These are phyloP conservation scores for Pterocles burchelli DNA, from an alignment of 2,113 vertebrate species.

Conservation along the genomic window DNA sequence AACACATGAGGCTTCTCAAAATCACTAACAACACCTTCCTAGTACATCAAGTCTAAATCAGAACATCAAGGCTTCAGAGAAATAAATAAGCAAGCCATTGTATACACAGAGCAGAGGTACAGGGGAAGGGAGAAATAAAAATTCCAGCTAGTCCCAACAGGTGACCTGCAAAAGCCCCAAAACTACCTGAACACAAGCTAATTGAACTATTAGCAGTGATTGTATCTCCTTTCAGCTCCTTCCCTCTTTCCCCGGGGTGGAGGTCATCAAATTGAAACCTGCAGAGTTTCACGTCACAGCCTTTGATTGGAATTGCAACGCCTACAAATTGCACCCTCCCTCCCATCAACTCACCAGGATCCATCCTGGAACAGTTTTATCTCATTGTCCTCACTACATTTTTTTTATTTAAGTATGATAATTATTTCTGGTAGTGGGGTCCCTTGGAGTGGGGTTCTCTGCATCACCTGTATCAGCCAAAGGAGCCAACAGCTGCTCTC, in stretches of 20 bases:
- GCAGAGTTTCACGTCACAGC: background rate
- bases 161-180: background rate
- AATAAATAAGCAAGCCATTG: background rate
- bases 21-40: background rate
- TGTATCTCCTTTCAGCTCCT: background rate
- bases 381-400: background rate
- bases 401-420: background rate
- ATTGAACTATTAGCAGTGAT: background rate
- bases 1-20: constrained; percentile 38
- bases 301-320: background rate
- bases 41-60: background rate
- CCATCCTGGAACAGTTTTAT: background rate
- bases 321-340: background rate
- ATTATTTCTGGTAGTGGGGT: background rate
- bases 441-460: background rate
- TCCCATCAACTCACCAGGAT: background rate
- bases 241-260: background rate
- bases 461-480: background rate
- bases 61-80: constrained; percentile 30
- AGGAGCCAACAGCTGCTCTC: background rate
- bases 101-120: background rate
- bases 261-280: background rate
- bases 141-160: background rate
- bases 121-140: background rate
- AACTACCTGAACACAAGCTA: background rate